phyloP scores from a whole-genome alignment of 2,797 vertebrate genomes.

The Acanthurus tractus region DNA sequence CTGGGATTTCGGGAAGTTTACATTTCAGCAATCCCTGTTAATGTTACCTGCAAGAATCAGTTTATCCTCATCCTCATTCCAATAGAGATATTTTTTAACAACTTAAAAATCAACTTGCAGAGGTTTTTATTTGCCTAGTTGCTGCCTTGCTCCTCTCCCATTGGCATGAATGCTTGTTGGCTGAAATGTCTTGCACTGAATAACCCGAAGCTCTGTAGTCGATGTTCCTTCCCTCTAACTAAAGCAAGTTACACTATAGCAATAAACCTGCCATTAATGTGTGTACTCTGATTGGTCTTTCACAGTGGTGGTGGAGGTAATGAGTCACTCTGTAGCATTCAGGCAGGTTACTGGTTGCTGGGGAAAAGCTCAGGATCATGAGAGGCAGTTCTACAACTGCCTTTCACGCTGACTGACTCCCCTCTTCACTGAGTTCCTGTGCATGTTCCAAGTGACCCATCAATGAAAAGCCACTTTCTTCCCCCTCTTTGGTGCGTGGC shows the following conservation, averaged over 20 bases:
- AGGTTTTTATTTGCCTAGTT: conserved; percentile 4
- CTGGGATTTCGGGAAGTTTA: too few relatives aligned
- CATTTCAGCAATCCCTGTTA: too few relatives aligned
- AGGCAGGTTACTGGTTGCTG: conserved; percentile 62
- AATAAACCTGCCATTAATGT: conserved; percentile 53
- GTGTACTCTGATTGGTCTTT: conserved; percentile 31
- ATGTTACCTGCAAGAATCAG: too few relatives aligned
- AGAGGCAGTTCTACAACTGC: conserved; percentile 63
- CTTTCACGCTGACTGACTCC: conserved; percentile 68
- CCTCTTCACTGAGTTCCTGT: conserved; percentile 73
- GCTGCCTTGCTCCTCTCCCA: neutral
- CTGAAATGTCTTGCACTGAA: conserved; percentile 18
- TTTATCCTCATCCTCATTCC: too few relatives aligned
- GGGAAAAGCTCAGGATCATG: conserved; percentile 63
- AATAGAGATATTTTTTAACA: neutral
- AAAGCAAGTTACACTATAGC: conserved; percentile 44
- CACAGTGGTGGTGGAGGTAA: conserved; percentile 33
- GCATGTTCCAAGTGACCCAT: conserved; percentile 65
- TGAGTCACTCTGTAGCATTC: conserved; percentile 61
- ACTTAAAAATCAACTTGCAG: neutral
- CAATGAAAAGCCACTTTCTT: conserved; percentile 87
- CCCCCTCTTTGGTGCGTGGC: conserved; percentile 70
- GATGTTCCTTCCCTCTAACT: conserved; percentile 22
- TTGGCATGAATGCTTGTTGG: neutral
- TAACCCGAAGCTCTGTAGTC: neutral